Base-by-base conservation (phyloP, 2,113 vertebrate species). In the Rana temporaria region DNA sequence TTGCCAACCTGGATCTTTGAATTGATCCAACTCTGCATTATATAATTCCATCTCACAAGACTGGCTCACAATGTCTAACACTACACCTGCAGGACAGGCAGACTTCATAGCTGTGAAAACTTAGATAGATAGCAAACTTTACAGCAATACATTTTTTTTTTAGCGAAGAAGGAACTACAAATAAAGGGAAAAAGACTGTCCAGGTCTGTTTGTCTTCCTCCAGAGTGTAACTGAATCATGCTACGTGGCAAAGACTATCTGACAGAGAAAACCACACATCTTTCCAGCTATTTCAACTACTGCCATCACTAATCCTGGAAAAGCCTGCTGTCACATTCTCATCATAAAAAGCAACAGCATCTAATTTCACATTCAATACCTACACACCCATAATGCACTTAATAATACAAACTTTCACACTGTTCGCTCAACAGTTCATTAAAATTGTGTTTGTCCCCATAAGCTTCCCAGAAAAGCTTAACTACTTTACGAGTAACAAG, bases 201-300 rank as follows among this genome's bases (percentile, higher is more conserved):
- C 22, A 63, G 60, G 60, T 24, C 24, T 63, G n/a, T 63, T 63
- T 22, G 60, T 63, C 22, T 24, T 63, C 1, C 22, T 26, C 11
- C 20, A 63, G 22, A 4, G 7, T 63, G 60, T 63, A 63, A 34
- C 59, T 75, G 17, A 59, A 16, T 14, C 20, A 20, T 63, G 78
- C 78, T 62, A 81, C 67, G 78, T 80, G 78, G 78, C 78, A 71
- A 42, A 68, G 48, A 79, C 19, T 11, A 67, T 53, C 24, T 6
- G 9, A 17, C 76, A 32, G 16, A 60, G 30, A 16, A 80, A 52
- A n/a, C 57, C 57, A 53, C 67, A 32, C 38, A 7, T 30, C 38
- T 20, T 55, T 72, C 68, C 79, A 81, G 68, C 26, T 62, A 32
- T 19, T 68, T 67, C 68, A 71, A 24, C 42, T n/a, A 74, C 16